phyloP scores from a whole-genome alignment of 2,888 invertebrate genomes.

The Lathronympha strigana region DNA sequence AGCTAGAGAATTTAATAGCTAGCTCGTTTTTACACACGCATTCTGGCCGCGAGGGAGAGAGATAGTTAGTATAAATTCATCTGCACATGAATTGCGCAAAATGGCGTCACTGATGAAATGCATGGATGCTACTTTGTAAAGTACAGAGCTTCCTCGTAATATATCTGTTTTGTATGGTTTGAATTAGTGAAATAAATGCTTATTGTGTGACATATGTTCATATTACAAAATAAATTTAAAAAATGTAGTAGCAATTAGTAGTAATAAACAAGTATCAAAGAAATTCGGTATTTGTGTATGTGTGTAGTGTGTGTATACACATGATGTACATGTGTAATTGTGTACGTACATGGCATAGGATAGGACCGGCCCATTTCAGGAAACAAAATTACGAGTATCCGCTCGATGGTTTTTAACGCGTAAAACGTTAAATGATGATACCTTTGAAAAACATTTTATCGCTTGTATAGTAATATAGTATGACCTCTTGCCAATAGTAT shows the following conservation, averaged over 20 bases:
- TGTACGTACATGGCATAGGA: too few relatives aligned
- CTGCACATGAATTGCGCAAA: conserved; percentile 65
- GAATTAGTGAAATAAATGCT: neutral
- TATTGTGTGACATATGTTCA: neutral
- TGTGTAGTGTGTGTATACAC: neutral
- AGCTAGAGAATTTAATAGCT: conserved; percentile 66
- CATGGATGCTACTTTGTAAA: conserved; percentile 31
- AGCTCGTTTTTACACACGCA: conserved; percentile 61
- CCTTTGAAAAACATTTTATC: neutral
- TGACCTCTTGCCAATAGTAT: too few relatives aligned
- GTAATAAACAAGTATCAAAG: neutral
- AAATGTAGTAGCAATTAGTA: neutral
- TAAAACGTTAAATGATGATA: neutral
- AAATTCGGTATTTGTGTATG: neutral
- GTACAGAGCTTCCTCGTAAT: conserved; percentile 9
- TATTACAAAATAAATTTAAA: neutral
- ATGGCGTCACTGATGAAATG: conserved; percentile 67
- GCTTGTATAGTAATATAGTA: too few relatives aligned
- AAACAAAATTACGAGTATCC: neutral
- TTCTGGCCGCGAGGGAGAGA: conserved; percentile 57
- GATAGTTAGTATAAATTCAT: conserved; percentile 57
- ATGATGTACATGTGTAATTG: neutral
- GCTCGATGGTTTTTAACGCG: neutral
- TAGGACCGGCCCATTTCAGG: conserved; percentile 7
- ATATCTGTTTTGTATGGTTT: neutral